Conservation (phyloP, 2,888 invertebrate genomes). For the Agonum fuliginosum region DNA sequence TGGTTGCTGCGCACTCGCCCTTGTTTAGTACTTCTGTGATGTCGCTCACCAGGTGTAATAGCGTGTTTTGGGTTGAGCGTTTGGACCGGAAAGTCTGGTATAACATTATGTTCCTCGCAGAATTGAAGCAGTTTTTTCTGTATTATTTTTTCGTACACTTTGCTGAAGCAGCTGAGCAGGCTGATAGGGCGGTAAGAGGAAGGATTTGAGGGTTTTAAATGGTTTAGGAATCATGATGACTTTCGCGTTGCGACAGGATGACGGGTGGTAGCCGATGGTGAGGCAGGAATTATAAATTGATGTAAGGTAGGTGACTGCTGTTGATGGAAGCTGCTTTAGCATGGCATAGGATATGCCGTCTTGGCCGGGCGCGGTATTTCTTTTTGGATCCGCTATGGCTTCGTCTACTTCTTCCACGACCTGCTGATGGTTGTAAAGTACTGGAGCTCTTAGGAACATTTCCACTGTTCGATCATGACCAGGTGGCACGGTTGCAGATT, state of each 20-base stretch:
- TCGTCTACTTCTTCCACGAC: too few species aligned
- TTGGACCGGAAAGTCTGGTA: not conserved
- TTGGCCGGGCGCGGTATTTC: too few species aligned
- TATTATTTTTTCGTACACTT: not conserved
- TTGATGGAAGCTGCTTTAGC: too few species aligned
- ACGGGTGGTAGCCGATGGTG: too few species aligned
- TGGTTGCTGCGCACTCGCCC: not conserved
- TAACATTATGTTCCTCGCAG: not conserved
- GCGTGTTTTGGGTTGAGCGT: not conserved
- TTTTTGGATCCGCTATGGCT: too few species aligned
- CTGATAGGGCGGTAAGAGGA: slow-evolving; percentile 16
- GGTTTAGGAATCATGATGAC: slow-evolving; percentile 5
- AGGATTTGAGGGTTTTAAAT: not conserved
- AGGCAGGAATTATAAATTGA: too few species aligned
- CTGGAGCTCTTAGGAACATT: too few species aligned
- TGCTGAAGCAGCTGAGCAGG: not conserved
- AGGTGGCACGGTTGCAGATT: too few species aligned
- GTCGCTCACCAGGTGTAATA: not conserved
- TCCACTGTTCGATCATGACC: too few species aligned
- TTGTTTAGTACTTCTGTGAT: not conserved
- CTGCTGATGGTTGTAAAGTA: too few species aligned
- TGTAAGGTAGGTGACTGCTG: too few species aligned
- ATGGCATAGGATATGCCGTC: too few species aligned
- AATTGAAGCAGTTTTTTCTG: not conserved
- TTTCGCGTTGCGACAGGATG: not conserved